Evolutionary conservation across 2,113 vertebrate genomes (phyloP), one percentile per base, ranked within the genome.

Genomic region (Nesoenas mayeri): DNA sequence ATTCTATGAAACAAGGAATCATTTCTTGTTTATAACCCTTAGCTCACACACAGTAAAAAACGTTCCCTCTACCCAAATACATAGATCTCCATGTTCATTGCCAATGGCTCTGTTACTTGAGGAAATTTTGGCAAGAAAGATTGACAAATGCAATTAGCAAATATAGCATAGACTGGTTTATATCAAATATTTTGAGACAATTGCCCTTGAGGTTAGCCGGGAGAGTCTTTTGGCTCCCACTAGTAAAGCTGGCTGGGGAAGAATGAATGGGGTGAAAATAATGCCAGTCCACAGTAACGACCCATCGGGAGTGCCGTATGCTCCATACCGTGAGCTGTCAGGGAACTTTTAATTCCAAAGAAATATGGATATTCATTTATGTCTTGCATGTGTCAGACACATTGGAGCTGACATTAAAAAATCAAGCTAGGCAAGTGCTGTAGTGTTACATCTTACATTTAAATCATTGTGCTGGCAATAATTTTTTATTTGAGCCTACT

Each of bases 351-450:
- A 90, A 92, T 94, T 95, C 75, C 88, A 73, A 88, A 83, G 77
- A 95, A 97, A 96, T 95, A 92, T 54, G 86, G 94, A 93, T 94
- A 93, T 93, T 95, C 93, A 95, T 95, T 96, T 95, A 36, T 81
- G 88, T 86, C 78, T 85, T 92, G 61, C 75, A 89, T 91, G 88
- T 96, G 94, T 97, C 90, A 97, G 94, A 95, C 81, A 87, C 58
- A 48, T 70, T 91, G 79, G 92, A 95, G 70, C 77, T 96, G 87
- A 91, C 95, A 85, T 86, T 82, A 94, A 95, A 79, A 95, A 89
- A 91, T 94, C 84, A 92, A 95, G 77, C 78, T 79, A 97, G 62
- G 91, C 80, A 92, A 96, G 92, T 91, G 92, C 77, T 95, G 80
- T 78, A 94, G 85, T 97, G 94, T 79, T 95, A 91, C 74, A 88